phyloP scores from a whole-genome alignment of 2,888 invertebrate genomes.

The Xanthia togata region DNA sequence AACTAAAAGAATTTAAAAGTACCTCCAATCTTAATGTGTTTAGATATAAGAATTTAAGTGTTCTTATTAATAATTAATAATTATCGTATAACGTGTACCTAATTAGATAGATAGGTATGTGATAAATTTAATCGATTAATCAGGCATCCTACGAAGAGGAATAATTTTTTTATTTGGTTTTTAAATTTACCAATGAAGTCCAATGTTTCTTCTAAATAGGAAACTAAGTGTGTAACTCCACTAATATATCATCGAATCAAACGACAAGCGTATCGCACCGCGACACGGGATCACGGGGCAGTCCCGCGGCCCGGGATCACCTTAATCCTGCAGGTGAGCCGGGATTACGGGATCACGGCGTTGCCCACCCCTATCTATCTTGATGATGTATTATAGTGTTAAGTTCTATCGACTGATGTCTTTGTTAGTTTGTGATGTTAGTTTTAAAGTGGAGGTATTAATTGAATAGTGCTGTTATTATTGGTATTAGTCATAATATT shows the following conservation, averaged over 20 bases:
- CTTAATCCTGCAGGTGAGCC: conserved; percentile 84
- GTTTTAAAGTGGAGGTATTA: conserved; percentile 29
- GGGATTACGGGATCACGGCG: conserved; percentile 75
- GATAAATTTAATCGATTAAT: neutral
- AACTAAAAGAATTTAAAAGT: neutral
- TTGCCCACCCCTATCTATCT: conserved; percentile 76
- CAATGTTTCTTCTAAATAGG: neutral
- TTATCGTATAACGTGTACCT: too few species aligned
- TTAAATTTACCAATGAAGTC: too few species aligned
- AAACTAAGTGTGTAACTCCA: conserved; percentile 13
- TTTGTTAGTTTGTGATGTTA: conserved; percentile 59
- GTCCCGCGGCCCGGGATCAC: conserved; percentile 70
- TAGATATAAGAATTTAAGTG: neutral
- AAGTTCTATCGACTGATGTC: conserved; percentile 82
- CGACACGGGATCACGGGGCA: conserved; percentile 69
- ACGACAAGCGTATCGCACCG: conserved; percentile 63
- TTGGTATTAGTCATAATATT: too few species aligned
- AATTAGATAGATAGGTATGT: neutral
- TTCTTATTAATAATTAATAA: neutral
- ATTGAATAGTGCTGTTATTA: neutral
- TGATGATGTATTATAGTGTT: conserved; percentile 82
- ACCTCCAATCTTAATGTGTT: neutral
- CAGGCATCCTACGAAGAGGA: too few species aligned
- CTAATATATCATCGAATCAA: conserved; percentile 66
- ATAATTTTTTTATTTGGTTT: neutral